These are phyloP conservation scores for Sebastes aleutianus DNA, from an alignment of 2,797 vertebrate species.

Conservation along the genomic window DNA sequence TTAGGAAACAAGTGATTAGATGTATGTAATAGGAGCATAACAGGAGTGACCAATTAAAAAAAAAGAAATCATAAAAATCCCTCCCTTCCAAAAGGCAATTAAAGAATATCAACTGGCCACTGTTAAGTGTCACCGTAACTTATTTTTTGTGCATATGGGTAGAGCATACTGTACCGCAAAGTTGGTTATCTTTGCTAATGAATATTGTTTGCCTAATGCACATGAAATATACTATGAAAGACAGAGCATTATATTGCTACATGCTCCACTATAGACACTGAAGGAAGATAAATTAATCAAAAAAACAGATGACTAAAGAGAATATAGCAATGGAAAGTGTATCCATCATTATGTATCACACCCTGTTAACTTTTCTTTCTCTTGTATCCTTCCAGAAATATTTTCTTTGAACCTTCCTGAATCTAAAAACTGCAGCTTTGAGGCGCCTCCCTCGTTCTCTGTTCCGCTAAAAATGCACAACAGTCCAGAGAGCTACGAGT, in stretches of 20 bases:
- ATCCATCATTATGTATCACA: not conserved
- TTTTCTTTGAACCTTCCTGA: conserved; percentile 57
- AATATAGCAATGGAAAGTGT: not conserved
- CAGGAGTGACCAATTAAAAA: not conserved
- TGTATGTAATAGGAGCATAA: not conserved
- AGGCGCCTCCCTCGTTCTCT: conserved; percentile 80
- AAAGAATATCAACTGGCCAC: not conserved
- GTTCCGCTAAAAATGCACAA: conserved; percentile 84
- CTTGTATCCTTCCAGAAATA: conserved; percentile 45
- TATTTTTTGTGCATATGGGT: not conserved
- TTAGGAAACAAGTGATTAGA: not conserved
- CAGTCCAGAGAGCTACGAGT: conserved; percentile 84
- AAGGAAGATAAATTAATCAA: not conserved
- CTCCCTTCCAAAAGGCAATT: not conserved
- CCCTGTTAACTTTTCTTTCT: not conserved
- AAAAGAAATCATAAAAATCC: not conserved
- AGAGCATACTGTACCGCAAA: not conserved
- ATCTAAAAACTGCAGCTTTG: conserved; percentile 73
- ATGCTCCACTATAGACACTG: not conserved
- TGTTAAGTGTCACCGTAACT: not conserved
- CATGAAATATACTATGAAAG: not conserved
- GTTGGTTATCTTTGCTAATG: not conserved
- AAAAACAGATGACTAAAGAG: not conserved
- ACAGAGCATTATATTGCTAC: not conserved
- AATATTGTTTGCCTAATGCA: not conserved